Conservation (phyloP, 2,888 invertebrate genomes). For the Rhabditophanes sp. region DNA sequence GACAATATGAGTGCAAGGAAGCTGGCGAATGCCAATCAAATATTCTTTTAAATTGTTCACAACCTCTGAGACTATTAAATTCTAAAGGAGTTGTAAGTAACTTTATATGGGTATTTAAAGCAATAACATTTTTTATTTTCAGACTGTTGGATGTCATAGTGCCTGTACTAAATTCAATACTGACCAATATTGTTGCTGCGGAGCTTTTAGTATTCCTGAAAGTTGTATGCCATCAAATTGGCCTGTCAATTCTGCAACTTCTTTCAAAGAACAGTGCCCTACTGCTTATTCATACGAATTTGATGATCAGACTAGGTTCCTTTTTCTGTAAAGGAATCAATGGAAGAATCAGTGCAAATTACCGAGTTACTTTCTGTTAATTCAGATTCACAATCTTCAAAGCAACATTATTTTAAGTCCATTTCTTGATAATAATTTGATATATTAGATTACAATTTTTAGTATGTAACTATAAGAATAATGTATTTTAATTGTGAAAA, state of each 20-base stretch:
- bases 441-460: too few relatives aligned
- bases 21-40: slow-evolving; percentile 10
- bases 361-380: slow-evolving; percentile 12
- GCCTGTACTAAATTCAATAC: slow-evolving; percentile 49
- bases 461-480: too few relatives aligned
- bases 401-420: too few relatives aligned
- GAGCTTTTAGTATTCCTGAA: slow-evolving; percentile 45
- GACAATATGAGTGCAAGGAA: slow-evolving; percentile 9
- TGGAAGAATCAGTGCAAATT: slow-evolving; percentile 9
- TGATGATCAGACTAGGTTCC: slow-evolving; percentile 49
- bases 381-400: too few relatives aligned
- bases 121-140: too few relatives aligned
- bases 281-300: slow-evolving; percentile 51
- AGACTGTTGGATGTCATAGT: slow-evolving; percentile 49
- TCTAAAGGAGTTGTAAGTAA: too few relatives aligned
- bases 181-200: slow-evolving; percentile 49
- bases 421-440: too few relatives aligned
- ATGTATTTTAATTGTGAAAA: too few relatives aligned
- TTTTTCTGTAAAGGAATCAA: slow-evolving; percentile 45
- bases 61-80: too few relatives aligned
- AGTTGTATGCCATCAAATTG: slow-evolving; percentile 47
- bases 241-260: slow-evolving; percentile 42
- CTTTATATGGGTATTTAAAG: too few relatives aligned
- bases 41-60: too few relatives aligned
- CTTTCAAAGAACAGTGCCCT: slow-evolving; percentile 49